Base-by-base conservation (phyloP, 2,797 vertebrate genomes). In the Balearica regulorum region DNA sequence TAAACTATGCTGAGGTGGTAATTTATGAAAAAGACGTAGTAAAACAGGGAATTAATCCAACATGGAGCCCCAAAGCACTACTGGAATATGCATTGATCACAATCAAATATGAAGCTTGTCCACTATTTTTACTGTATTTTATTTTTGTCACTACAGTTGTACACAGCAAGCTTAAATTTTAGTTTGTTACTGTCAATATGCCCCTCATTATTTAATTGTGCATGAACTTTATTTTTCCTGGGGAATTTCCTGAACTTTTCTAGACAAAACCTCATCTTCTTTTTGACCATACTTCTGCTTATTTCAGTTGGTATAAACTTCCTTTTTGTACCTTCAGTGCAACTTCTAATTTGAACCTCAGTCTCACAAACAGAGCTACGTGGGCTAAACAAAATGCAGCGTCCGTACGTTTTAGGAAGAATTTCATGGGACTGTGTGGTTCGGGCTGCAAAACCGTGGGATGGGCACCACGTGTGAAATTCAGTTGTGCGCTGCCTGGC, bases 41-140 rank as follows among this genome's bases (percentile, higher is more conserved):
- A 87, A 91, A 91, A 70, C 33, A 29, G 41, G 58, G 70, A 69
- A 90, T 78, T 96, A 77, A 90, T 96, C 80, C 69, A 75, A 55
- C 71, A 85, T 53, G 35, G 65, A 49, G 21, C 13, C 35, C 49
- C 53, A 85, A 25, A 73, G 25, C 41, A 53, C 37, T 60, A 83
- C 14, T 28, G 22, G 46, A 90, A 65, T 54, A 69, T 13, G 9
- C 31, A 72, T 21, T 2, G 8, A 39, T 69, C 57, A 78, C 0
- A 0, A 62, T 12, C 17, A 66, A 90, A 61, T 58, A 58, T 58
- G 46, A 94, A 86, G 37, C 44, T 66, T 3, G 1, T 46, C 43
- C 28, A 55, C 1, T 37, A 26, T n/a, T 92, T 94, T 65, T 43
- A 90, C 18, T 28, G 10, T 39, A 43, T 6, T 62, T 54, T 49